These are phyloP conservation scores for Tragelaphus scriptus DNA, from an alignment of 2,113 vertebrate genomes.

Conservation along the genomic window DNA sequence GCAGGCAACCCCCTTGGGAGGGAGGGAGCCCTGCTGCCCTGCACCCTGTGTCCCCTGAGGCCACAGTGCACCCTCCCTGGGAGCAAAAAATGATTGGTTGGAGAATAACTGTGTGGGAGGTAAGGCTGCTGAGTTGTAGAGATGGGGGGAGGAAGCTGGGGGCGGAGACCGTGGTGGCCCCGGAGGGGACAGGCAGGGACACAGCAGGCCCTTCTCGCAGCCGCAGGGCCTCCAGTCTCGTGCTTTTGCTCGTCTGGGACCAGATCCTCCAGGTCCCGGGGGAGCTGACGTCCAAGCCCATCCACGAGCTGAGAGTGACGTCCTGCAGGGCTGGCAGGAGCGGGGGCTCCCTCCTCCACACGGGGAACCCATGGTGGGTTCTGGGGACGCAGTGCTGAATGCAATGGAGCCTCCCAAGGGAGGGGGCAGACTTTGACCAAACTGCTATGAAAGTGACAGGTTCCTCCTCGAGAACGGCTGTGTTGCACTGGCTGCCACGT, in stretches of 20 bases:
- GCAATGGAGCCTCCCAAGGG: neutral
- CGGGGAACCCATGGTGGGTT: neutral
- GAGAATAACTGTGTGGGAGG: neutral
- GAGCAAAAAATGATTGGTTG: neutral
- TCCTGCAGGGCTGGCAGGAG: neutral
- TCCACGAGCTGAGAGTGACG: accelerated
- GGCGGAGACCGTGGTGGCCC: neutral
- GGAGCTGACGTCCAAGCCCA: neutral
- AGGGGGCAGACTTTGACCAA: neutral
- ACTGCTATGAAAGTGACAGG: accelerated
- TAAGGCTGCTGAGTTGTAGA: no score
- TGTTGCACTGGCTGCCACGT: accelerated
- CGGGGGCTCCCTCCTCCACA: neutral
- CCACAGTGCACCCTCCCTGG: neutral
- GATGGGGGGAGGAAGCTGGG: neutral
- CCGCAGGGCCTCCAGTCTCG: neutral
- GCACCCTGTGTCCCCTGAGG: neutral
- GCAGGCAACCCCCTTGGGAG: neutral
- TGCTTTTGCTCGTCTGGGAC: neutral
- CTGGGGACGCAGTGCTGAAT: neutral
- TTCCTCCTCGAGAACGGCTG: neutral
- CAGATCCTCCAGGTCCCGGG: neutral
- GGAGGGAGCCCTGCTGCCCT: neutral
- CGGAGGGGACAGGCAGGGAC: neutral
- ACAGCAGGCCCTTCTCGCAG: neutral